These are phyloP conservation scores for Burhinus oedicnemus DNA, from an alignment of 2,113 vertebrate genomes.

Conservation along the genomic window DNA sequence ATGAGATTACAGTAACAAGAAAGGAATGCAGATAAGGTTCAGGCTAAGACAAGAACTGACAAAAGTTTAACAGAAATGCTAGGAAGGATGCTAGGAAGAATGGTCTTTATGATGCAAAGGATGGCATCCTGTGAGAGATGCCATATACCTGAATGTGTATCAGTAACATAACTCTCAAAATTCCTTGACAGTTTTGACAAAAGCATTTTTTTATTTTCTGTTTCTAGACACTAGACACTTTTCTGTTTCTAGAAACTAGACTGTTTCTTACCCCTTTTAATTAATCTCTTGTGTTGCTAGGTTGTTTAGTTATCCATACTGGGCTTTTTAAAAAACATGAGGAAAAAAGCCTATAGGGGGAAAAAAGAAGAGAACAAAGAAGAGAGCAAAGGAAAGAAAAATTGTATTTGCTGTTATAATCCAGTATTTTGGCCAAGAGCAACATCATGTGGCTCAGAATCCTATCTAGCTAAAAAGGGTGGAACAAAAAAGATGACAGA, in stretches of 20 bases:
- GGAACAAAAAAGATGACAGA: background rate
- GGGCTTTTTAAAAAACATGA: background rate
- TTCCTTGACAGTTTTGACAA: background rate
- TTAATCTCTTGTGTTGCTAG: background rate
- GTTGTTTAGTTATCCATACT: background rate
- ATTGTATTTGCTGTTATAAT: background rate
- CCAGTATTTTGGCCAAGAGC: background rate
- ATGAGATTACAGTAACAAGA: background rate
- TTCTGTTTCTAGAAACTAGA: background rate
- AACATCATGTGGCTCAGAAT: background rate
- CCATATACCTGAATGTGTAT: background rate
- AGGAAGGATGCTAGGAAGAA: background rate
- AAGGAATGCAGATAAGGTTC: background rate
- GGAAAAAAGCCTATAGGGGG: background rate
- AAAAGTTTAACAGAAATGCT: background rate
- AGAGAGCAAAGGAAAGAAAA: background rate
- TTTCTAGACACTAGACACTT: background rate
- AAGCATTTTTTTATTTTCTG: background rate
- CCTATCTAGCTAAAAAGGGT: background rate
- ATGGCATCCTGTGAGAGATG: background rate
- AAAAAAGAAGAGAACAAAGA: background rate
- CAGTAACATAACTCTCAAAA: background rate
- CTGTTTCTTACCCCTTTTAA: background rate
- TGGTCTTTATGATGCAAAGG: background rate
- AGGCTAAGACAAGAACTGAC: background rate